Evolutionary conservation across 1,140 invertebrate genomes (phyloP).

Genomic region (Caenorhabditis briggsae): DNA sequence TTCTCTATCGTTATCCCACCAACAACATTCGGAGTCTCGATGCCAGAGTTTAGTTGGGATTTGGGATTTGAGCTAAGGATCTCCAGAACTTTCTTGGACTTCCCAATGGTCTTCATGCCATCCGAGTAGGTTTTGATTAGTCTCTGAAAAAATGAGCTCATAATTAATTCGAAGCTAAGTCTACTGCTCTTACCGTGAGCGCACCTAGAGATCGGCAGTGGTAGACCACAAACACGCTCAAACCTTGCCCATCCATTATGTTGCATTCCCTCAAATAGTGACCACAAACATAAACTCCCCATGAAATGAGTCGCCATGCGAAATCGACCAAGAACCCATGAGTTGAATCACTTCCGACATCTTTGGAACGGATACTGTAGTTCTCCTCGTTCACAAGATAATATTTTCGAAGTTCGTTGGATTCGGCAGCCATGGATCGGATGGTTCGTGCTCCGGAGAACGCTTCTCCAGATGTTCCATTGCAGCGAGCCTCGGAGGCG

Average conservation of each 20-base stretch:
- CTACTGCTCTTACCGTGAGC: too few species aligned
- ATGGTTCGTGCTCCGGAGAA: slow-evolving; percentile 17
- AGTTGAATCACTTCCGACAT: neutral
- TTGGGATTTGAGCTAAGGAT: slow-evolving; percentile 11
- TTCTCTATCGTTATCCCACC: slow-evolving; percentile 76
- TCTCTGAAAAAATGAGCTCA: neutral
- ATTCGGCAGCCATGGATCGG: slow-evolving; percentile 19
- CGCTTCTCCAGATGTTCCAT: slow-evolving; percentile 36
- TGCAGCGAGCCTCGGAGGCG: neutral
- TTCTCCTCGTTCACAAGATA: neutral
- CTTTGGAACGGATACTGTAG: slow-evolving; percentile 39
- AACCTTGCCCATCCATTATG: too few species aligned
- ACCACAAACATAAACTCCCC: too few species aligned
- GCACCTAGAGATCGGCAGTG: too few species aligned
- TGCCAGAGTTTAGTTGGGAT: neutral
- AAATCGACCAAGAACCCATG: too few species aligned
- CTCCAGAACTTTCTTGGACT: neutral
- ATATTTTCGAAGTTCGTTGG: neutral
- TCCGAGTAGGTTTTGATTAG: slow-evolving; percentile 1
- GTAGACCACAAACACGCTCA: too few species aligned
- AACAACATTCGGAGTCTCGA: slow-evolving; percentile 6
- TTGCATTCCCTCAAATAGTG: too few species aligned
- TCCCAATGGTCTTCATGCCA: slow-evolving; percentile 29
- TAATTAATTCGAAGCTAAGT: neutral
- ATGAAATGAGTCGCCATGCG: too few species aligned